Conservation (phyloP, 2,888 invertebrate genomes). For the Dicycla oo region DNA sequence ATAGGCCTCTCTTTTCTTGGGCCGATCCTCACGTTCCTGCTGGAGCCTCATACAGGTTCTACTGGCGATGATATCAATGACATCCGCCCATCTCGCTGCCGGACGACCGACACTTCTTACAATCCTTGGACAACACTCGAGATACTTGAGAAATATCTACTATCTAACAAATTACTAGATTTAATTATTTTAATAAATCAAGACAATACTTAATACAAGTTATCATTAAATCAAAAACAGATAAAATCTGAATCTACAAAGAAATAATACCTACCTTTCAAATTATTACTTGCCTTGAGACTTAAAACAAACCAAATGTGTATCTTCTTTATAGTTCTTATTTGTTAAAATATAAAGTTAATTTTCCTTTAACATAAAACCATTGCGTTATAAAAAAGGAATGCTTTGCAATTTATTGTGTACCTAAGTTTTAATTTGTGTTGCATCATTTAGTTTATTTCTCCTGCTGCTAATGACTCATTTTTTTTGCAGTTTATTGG, state of each 20-base stretch:
- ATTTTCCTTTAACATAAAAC: not conserved
- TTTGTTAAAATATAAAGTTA: not conserved
- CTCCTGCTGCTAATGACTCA: not conserved
- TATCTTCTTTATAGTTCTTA: not conserved
- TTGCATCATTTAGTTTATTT: slow-evolving; percentile 21
- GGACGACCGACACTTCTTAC: too few relatives aligned
- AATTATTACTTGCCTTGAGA: slow-evolving; percentile 49
- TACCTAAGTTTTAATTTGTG: slow-evolving; percentile 8
- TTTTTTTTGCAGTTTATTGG: not conserved
- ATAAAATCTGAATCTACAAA: slow-evolving; percentile 47
- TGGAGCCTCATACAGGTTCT: too few relatives aligned
- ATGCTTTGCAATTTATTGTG: slow-evolving; percentile 6
- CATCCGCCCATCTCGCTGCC: too few relatives aligned
- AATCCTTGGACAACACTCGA: too few relatives aligned
- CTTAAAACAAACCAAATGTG: not conserved
- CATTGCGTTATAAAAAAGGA: slow-evolving; percentile 10
- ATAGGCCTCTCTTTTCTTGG: too few relatives aligned
- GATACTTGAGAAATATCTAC: too few relatives aligned
- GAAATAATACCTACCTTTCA: slow-evolving; percentile 42
- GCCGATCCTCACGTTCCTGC: too few relatives aligned
- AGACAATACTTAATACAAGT: not conserved
- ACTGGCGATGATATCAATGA: too few relatives aligned
- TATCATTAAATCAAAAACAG: slow-evolving; percentile 20
- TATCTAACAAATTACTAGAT: too few relatives aligned
- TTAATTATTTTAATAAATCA: not conserved